A percentile compares a stretch with the other conserved stretches of the same genome.
These are phyloP conservation scores for Paracentrotus lividus DNA, from an alignment of 53 echinoderm and acorn worm genomes.

Conservation along the genomic window DNA sequence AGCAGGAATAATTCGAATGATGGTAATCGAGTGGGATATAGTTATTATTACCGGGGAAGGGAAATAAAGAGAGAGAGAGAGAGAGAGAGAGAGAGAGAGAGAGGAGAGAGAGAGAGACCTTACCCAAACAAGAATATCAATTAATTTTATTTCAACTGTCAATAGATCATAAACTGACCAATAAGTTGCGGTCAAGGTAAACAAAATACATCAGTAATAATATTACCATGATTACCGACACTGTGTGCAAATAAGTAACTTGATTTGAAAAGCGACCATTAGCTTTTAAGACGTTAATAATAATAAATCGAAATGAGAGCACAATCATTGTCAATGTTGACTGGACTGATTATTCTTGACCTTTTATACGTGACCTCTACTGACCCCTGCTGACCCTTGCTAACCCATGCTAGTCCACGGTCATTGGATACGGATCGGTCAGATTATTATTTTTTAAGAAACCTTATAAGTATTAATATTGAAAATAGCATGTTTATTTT, in stretches of 20 bases:
- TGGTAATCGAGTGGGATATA: no score
- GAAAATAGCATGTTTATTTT: no score
- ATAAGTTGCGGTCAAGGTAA: background rate
- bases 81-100: background rate
- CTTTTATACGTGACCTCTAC: background rate
- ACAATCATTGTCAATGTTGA: background rate
- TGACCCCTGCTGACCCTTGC: no score
- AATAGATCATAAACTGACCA: background rate
- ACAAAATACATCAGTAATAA: background rate
- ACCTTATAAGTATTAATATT: background rate
- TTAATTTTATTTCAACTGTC: background rate
- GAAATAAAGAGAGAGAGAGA: background rate
- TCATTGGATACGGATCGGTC: background rate
- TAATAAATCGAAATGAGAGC: background rate
- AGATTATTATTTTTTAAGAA: background rate
- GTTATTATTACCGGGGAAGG: background rate
- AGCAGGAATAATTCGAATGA: no score
- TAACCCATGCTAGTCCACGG: background rate
- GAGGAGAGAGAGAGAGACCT: background rate
- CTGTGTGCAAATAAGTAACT: no score
- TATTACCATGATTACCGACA: no score
- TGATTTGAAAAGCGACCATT: background rate
- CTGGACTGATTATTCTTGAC: background rate
- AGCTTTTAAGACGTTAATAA: constrained; percentile 1
- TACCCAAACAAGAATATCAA: constrained; percentile 3